These are phyloP conservation scores for Garra rufa DNA, from an alignment of 2,113 vertebrate species.

Conservation along the genomic window DNA sequence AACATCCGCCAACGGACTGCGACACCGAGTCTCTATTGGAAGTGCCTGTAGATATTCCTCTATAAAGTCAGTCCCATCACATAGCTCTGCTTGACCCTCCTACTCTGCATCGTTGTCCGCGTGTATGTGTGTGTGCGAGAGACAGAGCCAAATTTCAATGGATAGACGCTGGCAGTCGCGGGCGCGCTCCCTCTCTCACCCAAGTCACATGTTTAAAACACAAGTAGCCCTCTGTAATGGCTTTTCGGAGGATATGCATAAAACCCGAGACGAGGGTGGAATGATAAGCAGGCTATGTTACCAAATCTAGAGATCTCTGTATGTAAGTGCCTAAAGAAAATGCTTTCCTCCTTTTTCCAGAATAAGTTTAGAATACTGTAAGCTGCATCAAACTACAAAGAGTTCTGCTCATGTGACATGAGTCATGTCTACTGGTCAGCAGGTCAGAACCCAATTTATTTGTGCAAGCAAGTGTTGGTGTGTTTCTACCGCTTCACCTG, in stretches of 20 bases:
- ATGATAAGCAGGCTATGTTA: slow-evolving; percentile 46
- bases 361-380: neutral
- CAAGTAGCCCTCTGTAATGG: slow-evolving; percentile 78
- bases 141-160: slow-evolving; percentile 58
- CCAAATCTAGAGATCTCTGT: neutral
- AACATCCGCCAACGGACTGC: slow-evolving; percentile 66
- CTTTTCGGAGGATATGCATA: slow-evolving; percentile 62
- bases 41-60: slow-evolving; percentile 65
- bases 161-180: slow-evolving; percentile 59
- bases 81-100: slow-evolving; percentile 69
- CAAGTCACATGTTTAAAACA: slow-evolving; percentile 78
- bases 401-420: neutral
- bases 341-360: neutral
- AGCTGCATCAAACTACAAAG: no score
- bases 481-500: neutral
- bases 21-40: slow-evolving; percentile 41
- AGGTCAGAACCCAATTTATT: neutral
- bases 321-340: neutral
- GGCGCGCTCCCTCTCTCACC: slow-evolving; percentile 64
- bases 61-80: slow-evolving; percentile 62
- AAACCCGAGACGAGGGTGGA: slow-evolving; percentile 36
- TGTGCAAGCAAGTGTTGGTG: neutral
- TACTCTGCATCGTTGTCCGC: slow-evolving; percentile 64
- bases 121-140: slow-evolving; percentile 51
- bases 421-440: neutral